Evolutionary conservation across 64 coral and sea anemone species (phyloP).

Genomic region (Montipora foliosa): DNA sequence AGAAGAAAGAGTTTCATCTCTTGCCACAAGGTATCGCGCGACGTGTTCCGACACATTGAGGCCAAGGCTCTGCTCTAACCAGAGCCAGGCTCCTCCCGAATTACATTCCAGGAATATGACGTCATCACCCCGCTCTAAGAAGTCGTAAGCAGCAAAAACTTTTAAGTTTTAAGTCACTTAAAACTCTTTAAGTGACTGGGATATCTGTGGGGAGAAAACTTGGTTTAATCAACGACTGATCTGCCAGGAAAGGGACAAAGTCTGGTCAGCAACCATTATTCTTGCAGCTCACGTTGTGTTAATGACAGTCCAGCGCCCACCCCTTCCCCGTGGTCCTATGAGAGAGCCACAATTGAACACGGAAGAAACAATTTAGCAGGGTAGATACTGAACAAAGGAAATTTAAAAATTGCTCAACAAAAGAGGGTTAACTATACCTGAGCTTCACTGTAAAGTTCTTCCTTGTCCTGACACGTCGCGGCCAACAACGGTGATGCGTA

Average conservation of each 20-base stretch:
- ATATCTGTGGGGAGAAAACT: not conserved
- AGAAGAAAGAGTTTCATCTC: not conserved
- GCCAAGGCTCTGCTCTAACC: constrained; percentile 21
- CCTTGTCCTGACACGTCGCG: constrained; percentile 5
- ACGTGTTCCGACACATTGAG: constrained; percentile 11
- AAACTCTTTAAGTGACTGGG: not conserved
- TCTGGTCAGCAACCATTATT: too few species aligned
- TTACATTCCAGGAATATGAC: constrained; percentile 67
- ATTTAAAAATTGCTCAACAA: too few species aligned
- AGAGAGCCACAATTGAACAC: too few species aligned
- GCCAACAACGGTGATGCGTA: constrained; percentile 40
- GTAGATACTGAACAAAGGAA: too few species aligned
- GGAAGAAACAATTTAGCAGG: too few species aligned
- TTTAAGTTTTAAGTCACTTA: too few species aligned
- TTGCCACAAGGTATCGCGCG: constrained; percentile 25
- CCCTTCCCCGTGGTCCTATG: too few species aligned
- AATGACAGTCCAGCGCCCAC: too few species aligned
- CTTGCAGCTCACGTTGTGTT: too few species aligned
- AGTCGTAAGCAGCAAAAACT: constrained; percentile 46
- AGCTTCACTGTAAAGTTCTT: constrained; percentile 15
- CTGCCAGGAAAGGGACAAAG: too few species aligned
- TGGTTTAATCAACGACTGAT: too few species aligned
- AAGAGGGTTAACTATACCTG: not conserved
- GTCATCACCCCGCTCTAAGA: constrained; percentile 25
- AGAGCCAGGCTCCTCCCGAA: constrained; percentile 57